A percentile compares a stretch with the other conserved stretches of the same genome.
Evolutionary conservation across 2,113 vertebrate genomes (phyloP).

Genomic region (Tachycineta bicolor): DNA sequence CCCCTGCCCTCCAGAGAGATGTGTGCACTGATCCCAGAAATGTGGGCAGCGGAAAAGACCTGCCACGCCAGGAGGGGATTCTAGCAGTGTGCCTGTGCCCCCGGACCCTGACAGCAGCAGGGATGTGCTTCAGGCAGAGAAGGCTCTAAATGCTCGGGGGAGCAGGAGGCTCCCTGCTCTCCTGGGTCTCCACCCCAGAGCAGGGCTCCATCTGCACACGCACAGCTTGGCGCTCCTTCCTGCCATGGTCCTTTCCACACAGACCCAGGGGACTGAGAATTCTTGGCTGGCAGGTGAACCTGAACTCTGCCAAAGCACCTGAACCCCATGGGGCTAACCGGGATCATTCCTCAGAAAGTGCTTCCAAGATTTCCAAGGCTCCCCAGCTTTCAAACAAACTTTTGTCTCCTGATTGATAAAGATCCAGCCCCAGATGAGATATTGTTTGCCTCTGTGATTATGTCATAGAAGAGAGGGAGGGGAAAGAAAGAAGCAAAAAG

Average conservation of each 20-base stretch:
- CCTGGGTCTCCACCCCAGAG: not conserved
- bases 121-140: not conserved
- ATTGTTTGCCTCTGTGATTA: constrained; percentile 16
- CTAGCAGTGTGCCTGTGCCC: not conserved
- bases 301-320: not conserved
- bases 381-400: not conserved
- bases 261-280: not conserved
- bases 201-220: not conserved
- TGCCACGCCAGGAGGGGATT: not conserved
- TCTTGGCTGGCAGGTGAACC: not conserved
- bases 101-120: not conserved
- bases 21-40: not conserved
- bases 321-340: not conserved
- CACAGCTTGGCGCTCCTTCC: not conserved
- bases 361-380: not conserved
- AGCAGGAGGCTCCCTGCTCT: not conserved
- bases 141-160: not conserved
- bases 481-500: constrained; percentile 20
- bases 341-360: not conserved
- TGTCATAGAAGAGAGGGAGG: not conserved
- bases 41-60: not conserved
- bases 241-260: not conserved
- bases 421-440: constrained; percentile 11
- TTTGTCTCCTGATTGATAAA: not conserved
- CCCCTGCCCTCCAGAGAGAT: not conserved